Evolutionary conservation across 1,140 invertebrate species (phyloP), one percentile per base, ranked within the genome.

Genomic region (Linepithema humile): DNA sequence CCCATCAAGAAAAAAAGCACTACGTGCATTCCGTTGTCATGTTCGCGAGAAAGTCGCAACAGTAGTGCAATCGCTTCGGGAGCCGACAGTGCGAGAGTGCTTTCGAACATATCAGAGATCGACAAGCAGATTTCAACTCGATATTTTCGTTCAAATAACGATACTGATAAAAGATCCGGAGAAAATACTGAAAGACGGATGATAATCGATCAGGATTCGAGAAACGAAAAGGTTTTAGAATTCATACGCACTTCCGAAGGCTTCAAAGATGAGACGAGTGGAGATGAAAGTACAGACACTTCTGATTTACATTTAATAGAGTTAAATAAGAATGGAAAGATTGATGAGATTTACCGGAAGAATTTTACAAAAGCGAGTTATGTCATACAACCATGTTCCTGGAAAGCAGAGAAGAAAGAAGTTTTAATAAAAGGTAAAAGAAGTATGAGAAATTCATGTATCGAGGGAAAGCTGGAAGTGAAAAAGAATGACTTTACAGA

Each of bases 41-140:
- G 29, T 70, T 72, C 32, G 72, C 72, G 53, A 74, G 70, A 74
- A 59, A 74, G 53, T 59, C 50, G 50, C 0, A 38, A 74, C 15
- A 15, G 32, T 48, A 50, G 53, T 26, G 7, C 4, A 15, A 26
- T 73, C 35, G 10, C 5, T 55, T 38, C 6, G 35, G 7, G 7
- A 55, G 3, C 29, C 29, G 26, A 10, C 48, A 32, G 12, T 29
- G 15, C 38, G 38, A 57, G 12, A 7, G 43, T 26, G 4, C 38
- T 59, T 59, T 59, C 15, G 26, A 74, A 10, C n/a, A 40, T n/a
- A 20, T 74, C 55, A 3, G 53, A 74, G 17, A 74, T 74, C 35
- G 38, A 57, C 38, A 35, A 9, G 4, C 53, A 59, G 17, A 60
- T 32, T 53, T 53, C 32, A n/a, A 29, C 17, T 59, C n/a, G 9